These are phyloP conservation scores for Dicyrtomina minuta DNA, from an alignment of 2,888 invertebrate genomes.

Conservation along the genomic window DNA sequence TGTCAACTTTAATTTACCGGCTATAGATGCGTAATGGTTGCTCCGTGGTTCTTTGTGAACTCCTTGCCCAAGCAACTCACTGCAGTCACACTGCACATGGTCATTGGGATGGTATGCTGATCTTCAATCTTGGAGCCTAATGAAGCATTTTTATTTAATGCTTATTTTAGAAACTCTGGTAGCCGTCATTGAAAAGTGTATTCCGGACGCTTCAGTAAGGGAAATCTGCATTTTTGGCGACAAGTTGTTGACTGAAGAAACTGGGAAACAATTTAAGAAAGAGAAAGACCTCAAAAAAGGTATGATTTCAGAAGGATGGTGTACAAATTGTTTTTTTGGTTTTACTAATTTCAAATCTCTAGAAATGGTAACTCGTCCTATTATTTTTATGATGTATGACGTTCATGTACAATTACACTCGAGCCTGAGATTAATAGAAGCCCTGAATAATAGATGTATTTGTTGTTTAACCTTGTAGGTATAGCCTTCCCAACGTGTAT, in stretches of 20 bases:
- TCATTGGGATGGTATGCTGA: no score
- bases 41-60: no score
- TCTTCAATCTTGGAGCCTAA: no score
- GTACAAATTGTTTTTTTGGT: background rate
- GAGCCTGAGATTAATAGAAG: no score
- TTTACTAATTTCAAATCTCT: background rate
- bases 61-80: no score
- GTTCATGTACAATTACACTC: background rate
- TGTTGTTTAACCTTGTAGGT: conserved; percentile 56
- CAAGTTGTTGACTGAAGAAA: conserved; percentile 80
- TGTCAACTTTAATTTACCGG: no score
- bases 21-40: no score
- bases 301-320: conserved; percentile 47
- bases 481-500: conserved; percentile 99
- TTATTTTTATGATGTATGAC: background rate
- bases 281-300: conserved; percentile 98
- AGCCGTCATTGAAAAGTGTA: conserved; percentile 82
- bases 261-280: conserved; percentile 94
- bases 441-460: background rate
- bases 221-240: conserved; percentile 93
- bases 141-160: no score
- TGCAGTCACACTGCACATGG: no score
- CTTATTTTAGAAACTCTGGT: conserved; percentile 80
- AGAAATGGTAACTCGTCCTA: background rate
- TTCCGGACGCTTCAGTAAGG: conserved; percentile 81